Base-by-base conservation (phyloP, 2,797 vertebrate species). In the Rhincodon typus region DNA sequence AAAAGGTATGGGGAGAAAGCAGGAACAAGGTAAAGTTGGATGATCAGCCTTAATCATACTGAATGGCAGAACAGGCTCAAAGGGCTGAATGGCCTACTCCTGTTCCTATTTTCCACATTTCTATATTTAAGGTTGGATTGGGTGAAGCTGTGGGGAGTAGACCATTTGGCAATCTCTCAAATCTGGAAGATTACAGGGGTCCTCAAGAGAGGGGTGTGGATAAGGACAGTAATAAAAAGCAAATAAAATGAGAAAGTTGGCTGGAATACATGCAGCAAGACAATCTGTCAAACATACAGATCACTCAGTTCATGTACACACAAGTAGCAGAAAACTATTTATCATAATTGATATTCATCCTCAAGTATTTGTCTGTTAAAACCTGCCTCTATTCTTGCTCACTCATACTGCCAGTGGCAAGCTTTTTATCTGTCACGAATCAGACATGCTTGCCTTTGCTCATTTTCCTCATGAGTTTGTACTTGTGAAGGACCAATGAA, bases 391-490 rank as follows among this genome's bases (percentile, higher is more conserved):
- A 34, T 95, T 95, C 69, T 77, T 17, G 15, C 70, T 50, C 70
- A 53, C 12, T 34, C 70, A 50, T 57, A 6, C 34, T 74, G 94
- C 94, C 69, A 12, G 30, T 77, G 94, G 94, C 70, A 30, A 77
- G 46, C 70, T 70, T 95, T 70, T 95, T 34, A 50, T 95, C 46
- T 50, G 94, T 50, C 69, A 57, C 12, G 25, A 70, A 74, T 95
- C 94, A 95, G 94, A 77, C 94, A 42, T 25, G 66, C 62, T 74
- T 74, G 69, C 19, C 70, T 95, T 77, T 95, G 15, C 94, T 74
- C 34, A 50, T 8, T 42, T 50, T 77, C 25, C 70, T 7, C 42
- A 77, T 1, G 30, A 30, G 25, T 25, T 93, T 93, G 62, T 42
- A 27, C 7, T 23, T 69, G 66, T 42, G 66, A 6, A 4, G 66